Conservation (phyloP, 2,888 invertebrate genomes). For the Drosophila parthenogenetica region DNA sequence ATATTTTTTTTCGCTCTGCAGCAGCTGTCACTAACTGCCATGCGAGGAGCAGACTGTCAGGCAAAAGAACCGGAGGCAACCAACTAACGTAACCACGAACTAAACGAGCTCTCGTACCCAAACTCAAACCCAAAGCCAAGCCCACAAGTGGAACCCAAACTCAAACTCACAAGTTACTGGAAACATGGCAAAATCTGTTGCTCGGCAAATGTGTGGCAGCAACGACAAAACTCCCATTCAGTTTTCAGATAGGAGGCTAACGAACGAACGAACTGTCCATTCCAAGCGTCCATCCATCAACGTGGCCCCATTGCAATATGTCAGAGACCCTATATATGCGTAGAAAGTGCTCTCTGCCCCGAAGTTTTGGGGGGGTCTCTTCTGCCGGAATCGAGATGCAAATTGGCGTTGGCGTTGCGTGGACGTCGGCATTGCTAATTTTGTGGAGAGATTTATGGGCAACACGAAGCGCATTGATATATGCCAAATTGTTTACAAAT, state of each 20-base stretch:
- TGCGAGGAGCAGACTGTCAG: slow-evolving; percentile 27
- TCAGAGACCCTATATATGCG: slow-evolving; percentile 53
- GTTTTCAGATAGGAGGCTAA: slow-evolving; percentile 40
- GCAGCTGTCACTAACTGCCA: slow-evolving; percentile 79
- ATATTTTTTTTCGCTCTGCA: slow-evolving; percentile 33
- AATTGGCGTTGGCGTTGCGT: slow-evolving; percentile 60
- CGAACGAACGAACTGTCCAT: slow-evolving; percentile 51
- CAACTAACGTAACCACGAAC: slow-evolving; percentile 39
- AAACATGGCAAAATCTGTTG: slow-evolving; percentile 58
- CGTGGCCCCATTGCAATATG: slow-evolving; percentile 68
- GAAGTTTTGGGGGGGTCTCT: background rate
- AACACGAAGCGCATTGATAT: slow-evolving; percentile 75
- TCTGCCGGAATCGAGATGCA: slow-evolving; percentile 48
- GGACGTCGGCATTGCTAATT: slow-evolving; percentile 62
- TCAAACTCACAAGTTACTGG: slow-evolving; percentile 22
- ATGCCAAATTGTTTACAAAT: slow-evolving; percentile 80
- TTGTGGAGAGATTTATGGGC: slow-evolving; percentile 71
- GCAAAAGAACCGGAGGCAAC: slow-evolving; percentile 30
- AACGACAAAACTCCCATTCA: slow-evolving; percentile 2
- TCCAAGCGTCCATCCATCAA: slow-evolving; percentile 70
- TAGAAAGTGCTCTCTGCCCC: slow-evolving; percentile 10
- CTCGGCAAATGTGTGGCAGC: slow-evolving; percentile 31
- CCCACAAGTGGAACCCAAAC: slow-evolving; percentile 22
- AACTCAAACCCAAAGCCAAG: slow-evolving; percentile 9
- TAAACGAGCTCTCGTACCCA: slow-evolving; percentile 16